Evolutionary conservation across 2,113 vertebrate genomes (phyloP), one percentile per base, ranked within the genome.

Genomic region (Collichthys lucidus): DNA sequence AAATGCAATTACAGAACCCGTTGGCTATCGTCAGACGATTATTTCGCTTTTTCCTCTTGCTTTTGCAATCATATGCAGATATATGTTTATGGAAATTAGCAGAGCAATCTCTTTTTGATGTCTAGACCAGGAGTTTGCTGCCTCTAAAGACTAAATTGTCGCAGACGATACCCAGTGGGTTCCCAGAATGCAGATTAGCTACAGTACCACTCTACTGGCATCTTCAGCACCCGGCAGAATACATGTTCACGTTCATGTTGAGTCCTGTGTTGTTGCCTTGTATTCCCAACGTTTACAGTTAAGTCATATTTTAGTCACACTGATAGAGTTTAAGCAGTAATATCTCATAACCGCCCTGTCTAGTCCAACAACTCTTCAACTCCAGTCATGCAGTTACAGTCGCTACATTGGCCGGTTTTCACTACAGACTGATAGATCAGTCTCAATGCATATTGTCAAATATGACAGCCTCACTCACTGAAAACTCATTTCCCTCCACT

Each of bases 401-500:
- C 6, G 64, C 84, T 74, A 67, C 85, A 83, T 12, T 74, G 84
- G 81, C 71, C 75, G 77, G 56, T 90, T 92, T 89, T 77, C 78
- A 52, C 77, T 49, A 56, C 67, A 78, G 91, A 83, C 88, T 89
- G 91, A 92, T 90, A 87, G 81, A 90, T 93, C 87, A 83, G 89
- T 80, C 88, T 92, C 89, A 84, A 89, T 91, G 90, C 52, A 82
- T 87, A 89, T 90, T 92, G 93, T 91, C 89, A 91, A 88, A 92
- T 85, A 90, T 88, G 92, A 93, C 91, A 91, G 90, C 89, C 87
- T 91, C 91, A 91, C 90, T 93, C 91, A 88, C 91, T 86, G 86
- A 85, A 90, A 93, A 90, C 88, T 90, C 86, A 89, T 91, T 90
- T 89, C 88, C 84, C 83, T 86, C 82, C 75, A 66, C 84, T 84